These are phyloP conservation scores for Xyrichtys novacula DNA, from an alignment of 2,797 vertebrate species.

Conservation along the genomic window DNA sequence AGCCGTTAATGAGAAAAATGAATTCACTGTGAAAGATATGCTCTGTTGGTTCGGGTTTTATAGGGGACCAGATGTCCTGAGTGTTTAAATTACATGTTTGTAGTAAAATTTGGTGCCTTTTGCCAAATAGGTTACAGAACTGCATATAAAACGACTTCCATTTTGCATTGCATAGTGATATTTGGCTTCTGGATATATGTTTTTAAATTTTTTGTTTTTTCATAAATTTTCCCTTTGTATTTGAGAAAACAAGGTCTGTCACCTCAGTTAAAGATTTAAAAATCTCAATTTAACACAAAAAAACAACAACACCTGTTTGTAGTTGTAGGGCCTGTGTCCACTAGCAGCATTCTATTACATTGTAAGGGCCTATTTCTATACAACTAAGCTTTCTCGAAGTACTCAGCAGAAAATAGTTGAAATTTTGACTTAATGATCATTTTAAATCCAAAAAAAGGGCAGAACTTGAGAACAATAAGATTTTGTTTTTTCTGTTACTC, in stretches of 20 bases:
- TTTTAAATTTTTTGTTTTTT: neutral
- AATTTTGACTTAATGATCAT: too few species aligned
- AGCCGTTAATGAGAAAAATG: neutral
- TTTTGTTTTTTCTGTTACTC: too few species aligned
- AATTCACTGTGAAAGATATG: slow-evolving; percentile 2
- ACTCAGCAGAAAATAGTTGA: too few species aligned
- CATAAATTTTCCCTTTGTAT: neutral
- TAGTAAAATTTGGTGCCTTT: neutral
- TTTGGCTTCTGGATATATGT: neutral
- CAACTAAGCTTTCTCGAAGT: too few species aligned
- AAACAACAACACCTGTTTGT: too few species aligned
- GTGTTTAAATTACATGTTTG: neutral
- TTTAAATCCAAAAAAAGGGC: too few species aligned
- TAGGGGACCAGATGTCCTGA: slow-evolving; percentile 1
- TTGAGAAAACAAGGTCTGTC: neutral
- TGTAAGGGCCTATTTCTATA: too few species aligned
- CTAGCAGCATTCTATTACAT: too few species aligned
- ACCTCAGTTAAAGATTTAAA: neutral
- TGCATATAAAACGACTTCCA: neutral
- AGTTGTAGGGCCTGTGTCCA: too few species aligned
- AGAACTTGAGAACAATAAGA: too few species aligned
- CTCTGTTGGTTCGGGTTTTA: slow-evolving; percentile 18
- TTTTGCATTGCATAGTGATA: neutral
- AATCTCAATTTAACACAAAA: too few species aligned
- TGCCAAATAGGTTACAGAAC: slow-evolving; percentile 1